These are phyloP conservation scores for Camelus bactrianus DNA, from an alignment of 2,113 vertebrate species.

Conservation along the genomic window DNA sequence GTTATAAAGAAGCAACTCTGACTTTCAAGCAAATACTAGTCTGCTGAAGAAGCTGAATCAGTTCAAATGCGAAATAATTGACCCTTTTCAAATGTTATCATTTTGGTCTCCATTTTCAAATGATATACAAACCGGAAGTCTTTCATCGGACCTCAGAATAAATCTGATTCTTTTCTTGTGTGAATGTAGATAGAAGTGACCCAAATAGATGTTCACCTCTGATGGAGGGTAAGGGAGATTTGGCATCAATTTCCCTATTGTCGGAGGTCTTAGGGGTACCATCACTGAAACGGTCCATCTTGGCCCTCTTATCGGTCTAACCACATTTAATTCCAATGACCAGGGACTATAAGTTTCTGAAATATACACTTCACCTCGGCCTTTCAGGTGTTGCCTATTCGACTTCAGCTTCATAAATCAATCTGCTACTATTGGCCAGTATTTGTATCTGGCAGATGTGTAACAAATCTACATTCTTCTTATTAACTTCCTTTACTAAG, in stretches of 20 bases:
- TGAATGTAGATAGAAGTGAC: neutral
- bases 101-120: constrained; percentile 3
- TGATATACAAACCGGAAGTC: neutral
- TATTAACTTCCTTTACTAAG: neutral
- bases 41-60: constrained; percentile 8
- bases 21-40: constrained; percentile 7
- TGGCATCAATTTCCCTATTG: neutral
- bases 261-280: neutral
- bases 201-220: neutral
- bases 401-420: neutral
- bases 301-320: neutral
- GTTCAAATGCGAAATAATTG: neutral
- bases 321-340: neutral
- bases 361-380: neutral
- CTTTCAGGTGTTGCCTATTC: constrained; percentile 7
- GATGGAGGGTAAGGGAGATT: neutral
- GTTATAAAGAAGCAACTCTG: neutral
- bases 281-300: neutral
- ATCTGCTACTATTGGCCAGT: neutral
- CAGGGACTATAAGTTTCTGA: neutral
- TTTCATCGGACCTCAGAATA: neutral
- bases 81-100: neutral
- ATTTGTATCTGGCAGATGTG: neutral
- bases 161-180: neutral
- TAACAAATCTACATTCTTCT: neutral